phyloP scores from a whole-genome alignment of 2,797 vertebrate species.

The Astyanax mexicanus region DNA sequence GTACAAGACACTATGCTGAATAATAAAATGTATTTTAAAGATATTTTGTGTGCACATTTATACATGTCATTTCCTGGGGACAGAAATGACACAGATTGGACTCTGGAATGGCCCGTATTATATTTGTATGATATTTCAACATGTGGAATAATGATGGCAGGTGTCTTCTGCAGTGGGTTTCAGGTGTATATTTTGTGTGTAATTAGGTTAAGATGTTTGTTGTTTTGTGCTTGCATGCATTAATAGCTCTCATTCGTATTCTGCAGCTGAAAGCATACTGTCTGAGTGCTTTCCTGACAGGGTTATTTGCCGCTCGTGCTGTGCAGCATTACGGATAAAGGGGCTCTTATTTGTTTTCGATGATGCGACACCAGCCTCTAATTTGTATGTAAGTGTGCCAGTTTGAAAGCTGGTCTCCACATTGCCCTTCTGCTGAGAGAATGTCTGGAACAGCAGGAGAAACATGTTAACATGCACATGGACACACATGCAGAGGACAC shows the following conservation, averaged over 20 bases:
- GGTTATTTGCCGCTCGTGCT: not conserved
- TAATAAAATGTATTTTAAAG: too few species aligned
- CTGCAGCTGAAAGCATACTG: too few species aligned
- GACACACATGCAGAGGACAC: not conserved
- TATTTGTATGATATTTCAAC: too few species aligned
- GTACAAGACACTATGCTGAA: too few species aligned
- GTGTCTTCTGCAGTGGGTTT: not conserved
- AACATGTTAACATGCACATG: constrained; percentile 33
- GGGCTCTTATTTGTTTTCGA: not conserved
- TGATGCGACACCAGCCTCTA: constrained; percentile 13
- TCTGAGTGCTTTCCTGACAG: not conserved
- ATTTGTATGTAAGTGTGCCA: constrained; percentile 42
- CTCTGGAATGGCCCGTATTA: too few species aligned
- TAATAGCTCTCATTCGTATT: not conserved
- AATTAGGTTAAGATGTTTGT: not conserved
- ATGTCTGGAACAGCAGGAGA: constrained; percentile 39
- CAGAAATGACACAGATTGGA: too few species aligned
- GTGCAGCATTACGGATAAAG: not conserved
- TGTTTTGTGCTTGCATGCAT: not conserved
- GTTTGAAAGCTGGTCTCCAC: constrained; percentile 33
- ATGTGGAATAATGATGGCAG: not conserved
- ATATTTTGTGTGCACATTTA: too few species aligned
- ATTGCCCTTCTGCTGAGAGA: constrained; percentile 25
- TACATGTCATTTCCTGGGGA: too few species aligned
- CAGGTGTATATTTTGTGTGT: not conserved